Evolutionary conservation across 2,113 vertebrate species (phyloP).

Genomic region (Pseudonaja textilis): DNA sequence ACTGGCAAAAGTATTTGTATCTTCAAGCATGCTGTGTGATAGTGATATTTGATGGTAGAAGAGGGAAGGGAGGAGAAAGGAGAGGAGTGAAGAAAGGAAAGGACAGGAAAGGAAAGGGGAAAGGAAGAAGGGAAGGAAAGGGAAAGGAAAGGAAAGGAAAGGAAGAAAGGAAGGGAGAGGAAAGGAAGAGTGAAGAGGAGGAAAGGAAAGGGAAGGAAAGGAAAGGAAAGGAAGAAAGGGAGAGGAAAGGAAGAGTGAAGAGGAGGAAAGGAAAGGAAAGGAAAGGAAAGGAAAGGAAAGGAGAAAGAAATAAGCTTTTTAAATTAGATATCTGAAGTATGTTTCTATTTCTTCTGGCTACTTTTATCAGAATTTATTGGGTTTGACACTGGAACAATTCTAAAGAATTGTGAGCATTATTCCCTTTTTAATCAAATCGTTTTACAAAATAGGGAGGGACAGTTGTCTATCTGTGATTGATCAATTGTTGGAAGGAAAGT

Average conservation of each 20-base stretch:
- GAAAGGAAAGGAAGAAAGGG: accelerated
- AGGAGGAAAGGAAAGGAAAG: accelerated
- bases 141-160: neutral
- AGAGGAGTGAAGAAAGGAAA: neutral
- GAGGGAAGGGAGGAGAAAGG: neutral
- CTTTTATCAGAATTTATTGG: neutral
- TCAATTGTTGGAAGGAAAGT: neutral
- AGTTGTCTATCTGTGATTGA: neutral
- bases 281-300: accelerated
- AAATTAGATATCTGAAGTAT: neutral
- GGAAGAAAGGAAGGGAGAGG: neutral
- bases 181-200: too few relatives aligned
- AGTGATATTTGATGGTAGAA: neutral
- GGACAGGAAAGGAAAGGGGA: too few relatives aligned
- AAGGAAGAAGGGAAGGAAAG: accelerated
- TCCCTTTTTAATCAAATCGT: neutral
- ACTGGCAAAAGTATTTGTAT: neutral
- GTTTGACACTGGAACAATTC: neutral
- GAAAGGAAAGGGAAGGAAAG: neutral
- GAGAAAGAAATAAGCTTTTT: neutral
- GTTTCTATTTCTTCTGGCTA: neutral
- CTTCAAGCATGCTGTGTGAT: neutral
- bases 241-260: accelerated
- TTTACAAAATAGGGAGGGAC: neutral
- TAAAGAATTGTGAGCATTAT: neutral